Percentiles rank a stretch among this genome's conserved stretches.
Conservation (phyloP, 2,113 vertebrate genomes). For the Gorilla gorilla region DNA sequence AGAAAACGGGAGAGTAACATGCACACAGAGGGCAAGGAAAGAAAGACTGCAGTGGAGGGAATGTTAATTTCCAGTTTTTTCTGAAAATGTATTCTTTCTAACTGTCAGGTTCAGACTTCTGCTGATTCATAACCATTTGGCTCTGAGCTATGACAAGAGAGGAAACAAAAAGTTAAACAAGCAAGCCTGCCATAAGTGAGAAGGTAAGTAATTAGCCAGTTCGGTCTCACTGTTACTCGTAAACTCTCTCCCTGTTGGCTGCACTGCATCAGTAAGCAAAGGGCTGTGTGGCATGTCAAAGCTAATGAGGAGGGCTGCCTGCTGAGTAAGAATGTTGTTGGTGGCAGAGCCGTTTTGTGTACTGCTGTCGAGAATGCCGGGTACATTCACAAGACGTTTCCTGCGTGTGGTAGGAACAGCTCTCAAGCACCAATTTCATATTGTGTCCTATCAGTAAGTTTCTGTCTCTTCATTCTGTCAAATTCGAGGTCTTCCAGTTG, state of each 20-base stretch:
- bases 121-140: slow-evolving; percentile 58
- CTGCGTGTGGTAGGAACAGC: neutral
- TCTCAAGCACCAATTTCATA: neutral
- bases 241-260: neutral
- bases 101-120: slow-evolving; percentile 72
- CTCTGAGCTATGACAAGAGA: slow-evolving; percentile 64
- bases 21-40: slow-evolving; percentile 19
- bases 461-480: neutral
- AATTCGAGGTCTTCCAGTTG: neutral
- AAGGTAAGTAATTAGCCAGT: slow-evolving; percentile 76
- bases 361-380: neutral
- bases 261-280: neutral
- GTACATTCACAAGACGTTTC: fast-evolving
- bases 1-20: neutral
- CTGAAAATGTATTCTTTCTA: slow-evolving; percentile 44
- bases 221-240: neutral
- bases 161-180: slow-evolving; percentile 73
- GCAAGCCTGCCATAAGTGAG: slow-evolving; percentile 34
- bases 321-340: neutral
- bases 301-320: neutral
- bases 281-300: fast-evolving
- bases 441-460: neutral
- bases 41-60: slow-evolving; percentile 34
- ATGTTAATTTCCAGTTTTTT: slow-evolving; percentile 63
- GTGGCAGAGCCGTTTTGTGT: neutral